phyloP scores from a whole-genome alignment of 2,888 invertebrate species.

The Eilema griseolum region DNA sequence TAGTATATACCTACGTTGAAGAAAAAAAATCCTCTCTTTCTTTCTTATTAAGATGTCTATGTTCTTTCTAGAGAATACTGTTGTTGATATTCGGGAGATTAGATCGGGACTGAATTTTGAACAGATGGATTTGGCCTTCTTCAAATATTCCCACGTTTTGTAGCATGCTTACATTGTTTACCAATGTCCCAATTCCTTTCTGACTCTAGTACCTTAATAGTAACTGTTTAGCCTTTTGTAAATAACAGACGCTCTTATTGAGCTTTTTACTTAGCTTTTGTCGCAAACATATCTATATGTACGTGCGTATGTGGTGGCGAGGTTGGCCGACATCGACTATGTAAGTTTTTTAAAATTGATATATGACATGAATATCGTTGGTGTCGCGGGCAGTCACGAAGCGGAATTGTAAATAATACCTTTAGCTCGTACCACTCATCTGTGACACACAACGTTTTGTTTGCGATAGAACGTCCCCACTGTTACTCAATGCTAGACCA shows the following conservation, averaged over 20 bases:
- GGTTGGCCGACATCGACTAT: slow-evolving; percentile 55
- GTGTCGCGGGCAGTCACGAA: slow-evolving; percentile 8
- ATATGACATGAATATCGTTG: slow-evolving; percentile 16
- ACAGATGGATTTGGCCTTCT: no score
- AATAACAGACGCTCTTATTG: slow-evolving; percentile 66
- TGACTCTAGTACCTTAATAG: slow-evolving; percentile 64
- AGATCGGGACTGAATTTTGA: no score
- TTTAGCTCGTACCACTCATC: slow-evolving; percentile 24
- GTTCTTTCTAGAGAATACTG: no score
- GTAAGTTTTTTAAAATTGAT: slow-evolving; percentile 49
- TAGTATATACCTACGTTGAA: no score
- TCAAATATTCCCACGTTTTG: slow-evolving; percentile 61
- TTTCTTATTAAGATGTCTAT: no score
- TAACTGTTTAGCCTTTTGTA: slow-evolving; percentile 69
- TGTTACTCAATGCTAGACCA: slow-evolving; percentile 56
- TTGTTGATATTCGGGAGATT: no score
- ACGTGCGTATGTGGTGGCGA: slow-evolving; percentile 71
- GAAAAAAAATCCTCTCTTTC: no score
- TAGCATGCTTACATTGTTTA: slow-evolving; percentile 67
- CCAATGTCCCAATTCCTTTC: slow-evolving; percentile 74
- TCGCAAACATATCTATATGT: slow-evolving; percentile 84
- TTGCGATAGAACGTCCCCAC: slow-evolving; percentile 49
- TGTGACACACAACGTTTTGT: slow-evolving; percentile 30
- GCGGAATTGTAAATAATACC: slow-evolving; percentile 20
- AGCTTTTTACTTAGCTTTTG: slow-evolving; percentile 78